Conservation (phyloP, 1,140 invertebrate genomes). For the Matsumurasca onukii region DNA sequence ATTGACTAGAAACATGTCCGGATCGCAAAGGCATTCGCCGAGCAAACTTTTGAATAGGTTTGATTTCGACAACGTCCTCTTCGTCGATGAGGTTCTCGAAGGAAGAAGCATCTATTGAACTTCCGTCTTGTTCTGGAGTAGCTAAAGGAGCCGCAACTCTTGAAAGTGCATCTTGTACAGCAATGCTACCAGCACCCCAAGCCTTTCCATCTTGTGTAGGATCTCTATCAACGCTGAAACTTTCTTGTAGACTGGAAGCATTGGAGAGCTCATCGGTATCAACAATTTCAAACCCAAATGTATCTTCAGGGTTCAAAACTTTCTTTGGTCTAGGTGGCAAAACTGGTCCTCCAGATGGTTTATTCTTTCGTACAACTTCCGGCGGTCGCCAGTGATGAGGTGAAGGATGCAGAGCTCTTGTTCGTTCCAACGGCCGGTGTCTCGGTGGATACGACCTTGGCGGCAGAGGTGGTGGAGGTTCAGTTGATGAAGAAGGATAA, state of each 20-base stretch:
- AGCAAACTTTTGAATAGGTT: constrained; percentile 12
- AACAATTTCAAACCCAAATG: constrained; percentile 75
- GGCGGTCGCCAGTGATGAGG: constrained; percentile 35
- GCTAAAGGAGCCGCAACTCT: constrained; percentile 54
- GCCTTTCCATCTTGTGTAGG: constrained; percentile 22
- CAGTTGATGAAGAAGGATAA: constrained; percentile 42
- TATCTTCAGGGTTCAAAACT: constrained; percentile 60
- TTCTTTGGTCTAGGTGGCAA: constrained; percentile 43
- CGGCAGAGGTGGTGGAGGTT: constrained; percentile 48
- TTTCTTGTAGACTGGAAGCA: constrained; percentile 36
- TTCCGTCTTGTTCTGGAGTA: constrained; percentile 60
- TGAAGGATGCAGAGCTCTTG: constrained; percentile 44
- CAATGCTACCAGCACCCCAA: constrained; percentile 7
- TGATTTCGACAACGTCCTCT: constrained; percentile 27
- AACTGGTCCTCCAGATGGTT: constrained; percentile 38
- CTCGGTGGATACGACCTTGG: constrained; percentile 44
- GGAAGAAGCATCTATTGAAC: constrained; percentile 49
- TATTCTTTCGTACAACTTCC: constrained; percentile 42
- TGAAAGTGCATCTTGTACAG: constrained; percentile 13
- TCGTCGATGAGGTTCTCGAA: constrained; percentile 44
- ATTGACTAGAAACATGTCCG: constrained; percentile 19
- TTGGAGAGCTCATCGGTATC: constrained; percentile 65
- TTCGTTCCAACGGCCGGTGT: constrained; percentile 50
- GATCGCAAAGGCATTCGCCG: neutral
- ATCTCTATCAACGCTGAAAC: constrained; percentile 23